These are phyloP conservation scores for Acyrthosiphon pisum DNA, from an alignment of 1,140 invertebrate genomes.

Conservation along the genomic window DNA sequence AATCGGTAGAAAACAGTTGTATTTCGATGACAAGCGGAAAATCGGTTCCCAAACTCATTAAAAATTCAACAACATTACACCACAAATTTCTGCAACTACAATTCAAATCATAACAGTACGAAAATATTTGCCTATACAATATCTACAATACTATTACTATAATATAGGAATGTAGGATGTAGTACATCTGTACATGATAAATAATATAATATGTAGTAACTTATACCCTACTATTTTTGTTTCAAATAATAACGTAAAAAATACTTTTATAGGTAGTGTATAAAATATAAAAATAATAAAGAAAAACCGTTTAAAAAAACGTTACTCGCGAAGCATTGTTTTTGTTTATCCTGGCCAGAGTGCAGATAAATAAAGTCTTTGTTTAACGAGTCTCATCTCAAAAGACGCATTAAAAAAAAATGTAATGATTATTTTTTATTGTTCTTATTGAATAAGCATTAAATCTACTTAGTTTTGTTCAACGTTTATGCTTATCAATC, in stretches of 20 bases:
- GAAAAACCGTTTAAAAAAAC: not conserved
- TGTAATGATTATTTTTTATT: not conserved
- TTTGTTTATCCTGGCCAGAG: not conserved
- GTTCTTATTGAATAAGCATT: conserved; percentile 6
- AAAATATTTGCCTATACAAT: conserved; percentile 18
- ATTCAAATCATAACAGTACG: not conserved
- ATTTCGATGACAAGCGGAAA: conserved; percentile 21
- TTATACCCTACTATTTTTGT: not conserved
- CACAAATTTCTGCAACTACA: not conserved
- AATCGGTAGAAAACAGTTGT: not conserved
- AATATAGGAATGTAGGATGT: not conserved
- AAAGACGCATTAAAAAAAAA: not conserved
- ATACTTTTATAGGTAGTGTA: not conserved
- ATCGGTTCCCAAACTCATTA: conserved; percentile 34
- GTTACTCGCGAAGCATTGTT: not conserved
- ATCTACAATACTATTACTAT: not conserved
- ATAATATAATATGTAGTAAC: not conserved
- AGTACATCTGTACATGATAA: not conserved
- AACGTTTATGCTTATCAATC: not conserved
- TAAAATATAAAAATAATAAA: not conserved
- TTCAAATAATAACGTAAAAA: not conserved
- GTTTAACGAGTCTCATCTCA: not conserved
- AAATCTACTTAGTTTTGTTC: not conserved
- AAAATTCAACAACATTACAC: conserved; percentile 34
- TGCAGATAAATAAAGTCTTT: not conserved